Evolutionary conservation across 2,797 vertebrate genomes (phyloP).

Genomic region (Lindbergichthys nudifrons): DNA sequence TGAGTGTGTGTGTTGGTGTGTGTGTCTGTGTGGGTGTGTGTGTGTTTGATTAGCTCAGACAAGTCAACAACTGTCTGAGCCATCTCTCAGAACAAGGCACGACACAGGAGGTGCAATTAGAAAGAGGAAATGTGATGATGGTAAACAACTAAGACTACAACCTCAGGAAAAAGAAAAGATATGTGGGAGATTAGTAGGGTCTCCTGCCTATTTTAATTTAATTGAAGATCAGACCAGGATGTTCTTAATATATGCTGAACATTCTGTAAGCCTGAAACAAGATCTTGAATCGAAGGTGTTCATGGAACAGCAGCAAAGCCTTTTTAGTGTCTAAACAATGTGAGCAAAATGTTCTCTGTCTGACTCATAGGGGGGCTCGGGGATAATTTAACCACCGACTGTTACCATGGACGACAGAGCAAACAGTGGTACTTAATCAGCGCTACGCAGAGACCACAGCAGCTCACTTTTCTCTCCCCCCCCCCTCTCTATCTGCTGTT

Average conservation of each 20-base stretch:
- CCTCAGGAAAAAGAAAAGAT: background rate
- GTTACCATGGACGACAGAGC: conserved; percentile 57
- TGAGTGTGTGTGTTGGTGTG: conserved; percentile 1
- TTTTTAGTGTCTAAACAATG: conserved; percentile 27
- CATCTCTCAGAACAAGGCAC: background rate
- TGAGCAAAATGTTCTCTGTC: conserved; percentile 28
- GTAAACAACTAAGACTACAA: background rate
- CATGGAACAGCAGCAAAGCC: background rate
- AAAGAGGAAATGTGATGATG: conserved; percentile 5
- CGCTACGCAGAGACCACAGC: conserved; percentile 30
- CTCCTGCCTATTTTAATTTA: background rate
- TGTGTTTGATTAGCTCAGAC: conserved; percentile 13
- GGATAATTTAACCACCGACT: conserved; percentile 23
- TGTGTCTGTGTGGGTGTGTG: conserved; percentile 17
- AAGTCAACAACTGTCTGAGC: conserved; percentile 36
- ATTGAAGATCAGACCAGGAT: conserved; percentile 2
- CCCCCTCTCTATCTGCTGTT: conserved; percentile 4
- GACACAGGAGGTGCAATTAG: conserved; percentile 33
- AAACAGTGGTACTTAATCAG: conserved; percentile 44
- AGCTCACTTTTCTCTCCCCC: conserved; percentile 2
- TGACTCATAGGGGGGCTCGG: conserved; percentile 41
- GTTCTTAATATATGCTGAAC: background rate
- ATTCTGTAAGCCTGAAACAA: background rate
- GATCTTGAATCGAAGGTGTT: background rate
- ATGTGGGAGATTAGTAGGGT: background rate